phyloP scores from a whole-genome alignment of 1,140 invertebrate species.

The Helicoverpa armigera region DNA sequence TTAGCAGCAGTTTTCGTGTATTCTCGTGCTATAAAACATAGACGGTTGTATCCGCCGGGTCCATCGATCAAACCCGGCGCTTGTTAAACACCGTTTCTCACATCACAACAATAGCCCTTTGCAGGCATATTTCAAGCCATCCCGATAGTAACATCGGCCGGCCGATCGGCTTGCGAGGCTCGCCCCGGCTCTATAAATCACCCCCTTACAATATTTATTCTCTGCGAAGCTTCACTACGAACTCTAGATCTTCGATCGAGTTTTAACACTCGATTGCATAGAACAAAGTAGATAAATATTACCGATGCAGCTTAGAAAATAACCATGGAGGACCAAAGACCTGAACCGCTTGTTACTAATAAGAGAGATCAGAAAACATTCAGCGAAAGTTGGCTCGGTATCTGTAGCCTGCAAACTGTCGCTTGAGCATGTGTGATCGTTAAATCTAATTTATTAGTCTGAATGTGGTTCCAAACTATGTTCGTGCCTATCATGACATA shows the following conservation, averaged over 20 bases:
- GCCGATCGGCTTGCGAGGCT: conserved; percentile 67
- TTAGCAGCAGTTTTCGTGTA: conserved; percentile 76
- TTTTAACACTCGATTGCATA: conserved; percentile 48
- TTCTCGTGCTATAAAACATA: conserved; percentile 78
- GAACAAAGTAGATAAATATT: conserved; percentile 38
- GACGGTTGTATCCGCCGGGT: conserved; percentile 66
- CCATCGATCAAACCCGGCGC: conserved; percentile 80
- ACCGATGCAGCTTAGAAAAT: conserved; percentile 23
- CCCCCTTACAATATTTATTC: conserved; percentile 84
- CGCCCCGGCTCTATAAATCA: conserved; percentile 81
- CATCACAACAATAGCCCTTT: conserved; percentile 81
- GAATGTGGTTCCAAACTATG: neutral
- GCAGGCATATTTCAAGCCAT: conserved; percentile 83
- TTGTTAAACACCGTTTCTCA: conserved; percentile 86
- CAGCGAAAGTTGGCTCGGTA: conserved; percentile 16
- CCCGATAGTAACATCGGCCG: conserved; percentile 78
- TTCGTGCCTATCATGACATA: conserved; percentile 1
- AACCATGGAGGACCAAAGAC: neutral
- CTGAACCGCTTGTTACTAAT: neutral
- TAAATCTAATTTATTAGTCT: conserved; percentile 33
- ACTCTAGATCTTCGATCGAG: conserved; percentile 55
- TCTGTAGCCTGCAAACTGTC: conserved; percentile 5
- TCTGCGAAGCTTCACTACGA: conserved; percentile 67
- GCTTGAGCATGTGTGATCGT: conserved; percentile 31
- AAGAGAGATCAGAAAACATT: conserved; percentile 17